phyloP scores from a whole-genome alignment of 2,888 invertebrate species.

The Aphidius colemani region DNA sequence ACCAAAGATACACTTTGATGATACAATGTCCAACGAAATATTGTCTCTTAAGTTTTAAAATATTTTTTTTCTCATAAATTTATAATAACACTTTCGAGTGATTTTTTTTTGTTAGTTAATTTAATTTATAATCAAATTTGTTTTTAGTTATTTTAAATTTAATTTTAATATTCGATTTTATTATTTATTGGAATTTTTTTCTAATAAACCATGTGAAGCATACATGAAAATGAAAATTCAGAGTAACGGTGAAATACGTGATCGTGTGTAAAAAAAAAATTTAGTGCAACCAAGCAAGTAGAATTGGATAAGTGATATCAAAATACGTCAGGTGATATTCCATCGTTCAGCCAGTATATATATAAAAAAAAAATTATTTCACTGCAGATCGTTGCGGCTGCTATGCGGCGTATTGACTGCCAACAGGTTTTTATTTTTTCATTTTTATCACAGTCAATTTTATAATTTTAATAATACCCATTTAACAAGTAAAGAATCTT shows the following conservation, averaged over 20 bases:
- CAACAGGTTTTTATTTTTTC: conserved; percentile 25
- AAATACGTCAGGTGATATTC: conserved; percentile 12
- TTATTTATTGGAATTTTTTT: too few relatives aligned
- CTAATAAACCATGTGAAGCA: neutral
- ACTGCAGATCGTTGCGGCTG: conserved; percentile 22
- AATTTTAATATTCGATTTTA: too few relatives aligned
- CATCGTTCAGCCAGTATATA: neutral
- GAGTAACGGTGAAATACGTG: neutral
- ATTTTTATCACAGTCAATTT: conserved; percentile 16
- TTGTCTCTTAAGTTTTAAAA: too few relatives aligned
- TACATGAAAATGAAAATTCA: too few relatives aligned
- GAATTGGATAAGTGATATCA: conserved; percentile 33
- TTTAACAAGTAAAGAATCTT: neutral
- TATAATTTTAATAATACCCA: neutral
- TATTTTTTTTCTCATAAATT: too few relatives aligned
- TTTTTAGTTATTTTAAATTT: too few relatives aligned
- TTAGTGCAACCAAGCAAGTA: conserved; percentile 32
- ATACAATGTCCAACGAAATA: too few relatives aligned
- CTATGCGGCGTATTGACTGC: conserved; percentile 28
- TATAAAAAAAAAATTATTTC: conserved; percentile 6
- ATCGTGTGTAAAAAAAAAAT: conserved; percentile 37
- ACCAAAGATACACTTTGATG: too few relatives aligned
- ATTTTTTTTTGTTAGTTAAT: too few relatives aligned
- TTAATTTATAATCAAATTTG: too few relatives aligned
- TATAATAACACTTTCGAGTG: too few relatives aligned